Evolutionary conservation across 2,888 invertebrate species (phyloP), one percentile per base, ranked within the genome.

Genomic region (Melinopterus prodromus): DNA sequence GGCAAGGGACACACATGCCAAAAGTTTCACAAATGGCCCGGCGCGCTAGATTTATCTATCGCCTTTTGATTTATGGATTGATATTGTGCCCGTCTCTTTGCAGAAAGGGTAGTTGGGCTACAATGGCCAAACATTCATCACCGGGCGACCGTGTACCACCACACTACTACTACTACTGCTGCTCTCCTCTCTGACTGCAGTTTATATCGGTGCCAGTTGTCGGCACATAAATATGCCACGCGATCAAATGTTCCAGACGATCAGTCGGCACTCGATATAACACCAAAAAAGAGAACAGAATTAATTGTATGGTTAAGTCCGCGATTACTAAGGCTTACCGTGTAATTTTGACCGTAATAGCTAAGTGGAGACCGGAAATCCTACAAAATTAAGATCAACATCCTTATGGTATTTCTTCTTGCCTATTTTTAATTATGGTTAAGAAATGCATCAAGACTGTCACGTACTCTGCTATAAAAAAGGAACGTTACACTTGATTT

Each of bases 61-160:
- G 87, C 86, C 86, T 85, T 86, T 87, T 88, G 89, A 89, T 89
- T 89, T 89, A 89, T 89, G 88, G 86, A 86, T 86, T 87, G 88
- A 88, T 88, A 88, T 89, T 89, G 88, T 89, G 86, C 86, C 84
- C 85, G 86, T 87, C 87, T 86, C 86, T 85, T 86, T 86, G 86
- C 86, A 86, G 86, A 86, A 86, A 87, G 86, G 87, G 86, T 85
- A 83, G 87, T 83, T 83, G 83, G 85, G 83, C 87, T 86, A 85
- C 87, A 87, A 87, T 87, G 85, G 86, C 85, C 83, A 85, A 86
- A 86, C 87, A 88, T 88, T 86, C 87, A 88, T 88, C 88, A 87
- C 81, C 80, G 83, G 82, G 74, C 76, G 79, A 79, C 77, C 69
- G 77, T 53, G 79, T 71, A 79, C 38, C 71, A 36, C 72, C 69